These are phyloP conservation scores for Steatornis caripensis DNA, from an alignment of 2,113 vertebrate genomes.

Conservation along the genomic window DNA sequence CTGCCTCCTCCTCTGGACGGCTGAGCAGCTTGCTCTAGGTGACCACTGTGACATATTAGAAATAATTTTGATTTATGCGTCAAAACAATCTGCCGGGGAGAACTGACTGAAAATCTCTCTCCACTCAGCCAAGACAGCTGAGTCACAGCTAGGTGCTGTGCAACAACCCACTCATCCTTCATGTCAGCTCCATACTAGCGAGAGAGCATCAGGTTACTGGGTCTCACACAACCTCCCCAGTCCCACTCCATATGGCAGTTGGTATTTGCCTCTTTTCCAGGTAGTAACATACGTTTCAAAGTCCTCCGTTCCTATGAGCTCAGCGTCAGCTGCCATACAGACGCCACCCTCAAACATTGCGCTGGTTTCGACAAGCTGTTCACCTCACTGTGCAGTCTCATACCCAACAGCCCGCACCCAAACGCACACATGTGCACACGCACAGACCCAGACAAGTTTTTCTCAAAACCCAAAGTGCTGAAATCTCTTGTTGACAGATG, in stretches of 20 bases:
- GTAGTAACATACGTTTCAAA: not conserved
- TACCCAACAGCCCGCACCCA: not conserved
- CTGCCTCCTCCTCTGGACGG: not conserved
- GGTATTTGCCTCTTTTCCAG: not conserved
- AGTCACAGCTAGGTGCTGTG: not conserved
- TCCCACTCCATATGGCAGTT: not conserved
- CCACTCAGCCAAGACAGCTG: not conserved
- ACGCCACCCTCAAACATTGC: not conserved
- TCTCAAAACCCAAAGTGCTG: not conserved
- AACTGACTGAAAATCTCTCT: not conserved
- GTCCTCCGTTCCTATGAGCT: not conserved
- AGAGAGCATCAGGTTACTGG: not conserved
- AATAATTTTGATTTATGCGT: not conserved
- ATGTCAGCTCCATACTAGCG: not conserved
- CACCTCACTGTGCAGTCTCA: not conserved
- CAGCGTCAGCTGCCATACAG: not conserved
- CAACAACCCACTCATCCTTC: not conserved
- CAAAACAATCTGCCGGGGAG: not conserved
- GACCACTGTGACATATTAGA: not conserved
- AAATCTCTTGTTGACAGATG: not conserved
- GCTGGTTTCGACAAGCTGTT: not conserved
- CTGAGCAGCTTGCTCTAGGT: not conserved
- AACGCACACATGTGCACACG: rapidly evolving
- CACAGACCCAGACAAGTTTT: not conserved
- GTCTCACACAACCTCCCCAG: not conserved